phyloP scores from a whole-genome alignment of 2,113 vertebrate species.

The Pteruthius melanotis region DNA sequence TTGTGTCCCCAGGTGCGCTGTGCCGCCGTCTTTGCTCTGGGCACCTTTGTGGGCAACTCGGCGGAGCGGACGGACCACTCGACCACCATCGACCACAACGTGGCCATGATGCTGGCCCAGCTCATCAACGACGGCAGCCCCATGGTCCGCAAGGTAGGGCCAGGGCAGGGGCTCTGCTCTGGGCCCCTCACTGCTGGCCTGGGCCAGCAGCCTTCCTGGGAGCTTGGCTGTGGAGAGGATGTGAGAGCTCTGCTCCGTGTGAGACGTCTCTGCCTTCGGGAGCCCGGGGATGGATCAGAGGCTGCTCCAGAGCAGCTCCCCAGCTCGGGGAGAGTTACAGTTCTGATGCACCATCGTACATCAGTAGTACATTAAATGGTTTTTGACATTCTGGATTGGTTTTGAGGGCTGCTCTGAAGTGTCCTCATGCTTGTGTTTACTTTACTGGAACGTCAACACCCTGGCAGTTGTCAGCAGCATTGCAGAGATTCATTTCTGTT shows the following conservation, averaged over 20 bases:
- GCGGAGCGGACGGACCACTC: conserved; percentile 95
- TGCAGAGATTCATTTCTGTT: conserved; percentile 11
- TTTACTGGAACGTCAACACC: background rate
- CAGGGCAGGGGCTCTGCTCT: background rate
- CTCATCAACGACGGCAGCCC: conserved; percentile 96
- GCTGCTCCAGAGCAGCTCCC: background rate
- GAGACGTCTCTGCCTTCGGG: background rate
- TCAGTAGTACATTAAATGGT: background rate
- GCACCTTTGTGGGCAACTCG: conserved; percentile 95
- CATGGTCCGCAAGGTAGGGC: conserved; percentile 88
- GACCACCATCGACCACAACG: conserved; percentile 98
- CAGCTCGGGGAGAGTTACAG: background rate
- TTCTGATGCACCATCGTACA: background rate
- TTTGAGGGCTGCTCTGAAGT: background rate
- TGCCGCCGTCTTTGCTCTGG: conserved; percentile 91
- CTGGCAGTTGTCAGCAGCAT: background rate
- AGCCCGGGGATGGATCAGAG: background rate
- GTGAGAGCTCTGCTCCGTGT: background rate
- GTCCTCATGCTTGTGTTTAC: background rate
- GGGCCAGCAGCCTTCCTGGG: fast-evolving
- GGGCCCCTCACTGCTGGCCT: background rate
- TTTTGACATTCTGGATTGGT: background rate
- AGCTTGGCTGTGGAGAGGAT: background rate
- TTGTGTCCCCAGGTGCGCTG: conserved; percentile 84
- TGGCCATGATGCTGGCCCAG: conserved; percentile 98